A percentile compares a stretch with the other conserved stretches of the same genome.
Evolutionary conservation across 2,797 vertebrate species (phyloP).

Genomic region (Limnodromus scolopaceus): DNA sequence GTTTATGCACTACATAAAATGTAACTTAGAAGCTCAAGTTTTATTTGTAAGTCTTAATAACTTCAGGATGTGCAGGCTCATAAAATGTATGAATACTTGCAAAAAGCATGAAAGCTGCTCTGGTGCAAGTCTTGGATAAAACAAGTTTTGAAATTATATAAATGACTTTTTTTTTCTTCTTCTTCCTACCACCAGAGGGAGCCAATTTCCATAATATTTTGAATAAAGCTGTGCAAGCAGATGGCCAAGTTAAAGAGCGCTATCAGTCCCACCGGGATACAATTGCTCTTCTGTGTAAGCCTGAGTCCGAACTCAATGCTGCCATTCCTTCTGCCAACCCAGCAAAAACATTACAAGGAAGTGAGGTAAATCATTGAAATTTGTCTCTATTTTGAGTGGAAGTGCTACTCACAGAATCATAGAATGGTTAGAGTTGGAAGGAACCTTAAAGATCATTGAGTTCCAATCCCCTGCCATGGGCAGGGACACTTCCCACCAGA

Average conservation of each 20-base stretch:
- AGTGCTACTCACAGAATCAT: accelerated
- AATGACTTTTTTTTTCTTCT: neutral
- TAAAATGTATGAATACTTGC: neutral
- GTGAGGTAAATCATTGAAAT: constrained; percentile 83
- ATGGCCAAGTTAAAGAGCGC: constrained; percentile 92
- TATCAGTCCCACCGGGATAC: constrained; percentile 92
- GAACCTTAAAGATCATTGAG: too few species aligned
- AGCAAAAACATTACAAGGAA: constrained; percentile 95
- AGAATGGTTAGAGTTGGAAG: too few species aligned
- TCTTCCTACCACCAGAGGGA: constrained; percentile 84
- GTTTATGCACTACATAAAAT: neutral
- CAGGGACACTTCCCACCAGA: too few species aligned
- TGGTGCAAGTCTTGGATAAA: neutral
- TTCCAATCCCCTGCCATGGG: too few species aligned
- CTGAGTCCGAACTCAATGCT: constrained; percentile 89
- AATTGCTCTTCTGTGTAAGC: constrained; percentile 92
- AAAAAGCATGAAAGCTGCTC: neutral
- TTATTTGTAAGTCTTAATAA: neutral
- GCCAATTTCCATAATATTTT: constrained; percentile 85
- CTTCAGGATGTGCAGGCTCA: neutral
- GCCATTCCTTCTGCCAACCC: constrained; percentile 98
- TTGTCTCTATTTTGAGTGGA: neutral
- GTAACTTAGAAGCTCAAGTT: neutral
- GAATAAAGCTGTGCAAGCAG: constrained; percentile 92
- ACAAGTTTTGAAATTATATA: neutral